Evolutionary conservation across 2,888 invertebrate genomes (phyloP), one percentile per base, ranked within the genome.

Genomic region (Serripes groenlandicus): DNA sequence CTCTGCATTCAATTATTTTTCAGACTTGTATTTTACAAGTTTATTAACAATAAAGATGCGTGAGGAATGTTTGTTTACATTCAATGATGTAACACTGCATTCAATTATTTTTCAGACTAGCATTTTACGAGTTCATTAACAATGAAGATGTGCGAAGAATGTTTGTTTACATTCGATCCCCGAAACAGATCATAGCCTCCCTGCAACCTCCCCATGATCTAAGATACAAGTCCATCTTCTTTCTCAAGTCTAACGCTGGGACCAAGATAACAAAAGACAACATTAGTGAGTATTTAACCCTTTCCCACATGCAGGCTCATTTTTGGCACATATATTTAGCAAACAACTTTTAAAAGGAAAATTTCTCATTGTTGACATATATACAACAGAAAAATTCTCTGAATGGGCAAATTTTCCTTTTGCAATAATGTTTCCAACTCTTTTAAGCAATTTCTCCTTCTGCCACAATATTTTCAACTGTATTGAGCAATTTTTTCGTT

Each of bases 121-220:
- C 94, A 7, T 92, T 94, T 77, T 92, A 94, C 83, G 94, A 94
- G 86, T 94, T 94, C 87, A 89, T 94, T 62, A 93, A 93, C 88
- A 94, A 94, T 88, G 94, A 94, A 90, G 94, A 94, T 91, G 90
- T 93, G 4, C 88, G 93, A 56, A 86, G 91, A 34, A 82, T 94
- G 78, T 94, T 94, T 90, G 92, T 94, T 9, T 94, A 88, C 78
- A 86, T 90, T 18, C 86, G 91, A 35, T 90, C 92, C 5, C 90
- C 91, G 3, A 83, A 90, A 56, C 91, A 93, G 81, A 90, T 94
- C 62, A 87, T 90, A 9, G 94, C 94, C 0, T 90, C 93, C 3
- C 88, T 93, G 15, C 89, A 90, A 21, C 94, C 94, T 4, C 94
- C 94, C 34, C 82, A 87, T 86, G 92, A 93, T 42, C 89, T 94